A percentile compares a stretch with the other conserved stretches of the same genome.
These are phyloP conservation scores for Drosophila rhopaloa DNA, from an alignment of 1,140 invertebrate species.

Conservation along the genomic window DNA sequence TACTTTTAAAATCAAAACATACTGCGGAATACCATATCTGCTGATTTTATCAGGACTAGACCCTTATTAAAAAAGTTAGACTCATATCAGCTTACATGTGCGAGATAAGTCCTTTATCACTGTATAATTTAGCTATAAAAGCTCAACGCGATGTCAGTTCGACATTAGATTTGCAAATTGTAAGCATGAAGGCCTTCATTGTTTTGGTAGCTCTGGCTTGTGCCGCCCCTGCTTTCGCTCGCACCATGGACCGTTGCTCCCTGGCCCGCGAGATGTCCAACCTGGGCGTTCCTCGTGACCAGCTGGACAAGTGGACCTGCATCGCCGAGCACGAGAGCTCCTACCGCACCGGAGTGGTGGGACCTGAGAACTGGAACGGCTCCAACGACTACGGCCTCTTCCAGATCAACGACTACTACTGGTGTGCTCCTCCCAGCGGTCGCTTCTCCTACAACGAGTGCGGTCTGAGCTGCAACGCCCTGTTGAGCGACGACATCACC, in stretches of 20 bases:
- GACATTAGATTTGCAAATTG: too few relatives aligned
- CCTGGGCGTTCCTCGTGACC: constrained; percentile 67
- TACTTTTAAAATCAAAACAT: too few relatives aligned
- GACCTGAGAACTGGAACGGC: constrained; percentile 63
- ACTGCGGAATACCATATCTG: too few relatives aligned
- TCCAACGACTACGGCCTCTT: constrained; percentile 79
- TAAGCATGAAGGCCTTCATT: constrained; percentile 54
- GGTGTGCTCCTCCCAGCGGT: constrained; percentile 69
- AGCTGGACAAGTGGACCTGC: constrained; percentile 60
- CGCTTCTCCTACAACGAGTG: constrained; percentile 68
- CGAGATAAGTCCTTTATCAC: too few relatives aligned
- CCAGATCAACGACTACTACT: constrained; percentile 79
- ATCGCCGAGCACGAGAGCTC: constrained; percentile 69
- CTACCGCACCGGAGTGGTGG: constrained; percentile 56
- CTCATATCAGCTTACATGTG: too few relatives aligned
- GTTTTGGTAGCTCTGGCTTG: constrained; percentile 62
- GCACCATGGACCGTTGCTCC: constrained; percentile 77
- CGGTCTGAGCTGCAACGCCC: constrained; percentile 49
- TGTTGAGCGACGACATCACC: constrained; percentile 64
- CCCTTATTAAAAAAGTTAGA: too few relatives aligned
- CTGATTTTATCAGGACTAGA: too few relatives aligned
- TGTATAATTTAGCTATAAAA: constrained; percentile 57
- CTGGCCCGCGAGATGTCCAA: constrained; percentile 75
- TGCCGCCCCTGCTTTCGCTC: constrained; percentile 57
- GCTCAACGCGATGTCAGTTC: constrained; percentile 48